Evolutionary conservation across 2,888 invertebrate genomes (phyloP).

Genomic region (Drosophila formosana): DNA sequence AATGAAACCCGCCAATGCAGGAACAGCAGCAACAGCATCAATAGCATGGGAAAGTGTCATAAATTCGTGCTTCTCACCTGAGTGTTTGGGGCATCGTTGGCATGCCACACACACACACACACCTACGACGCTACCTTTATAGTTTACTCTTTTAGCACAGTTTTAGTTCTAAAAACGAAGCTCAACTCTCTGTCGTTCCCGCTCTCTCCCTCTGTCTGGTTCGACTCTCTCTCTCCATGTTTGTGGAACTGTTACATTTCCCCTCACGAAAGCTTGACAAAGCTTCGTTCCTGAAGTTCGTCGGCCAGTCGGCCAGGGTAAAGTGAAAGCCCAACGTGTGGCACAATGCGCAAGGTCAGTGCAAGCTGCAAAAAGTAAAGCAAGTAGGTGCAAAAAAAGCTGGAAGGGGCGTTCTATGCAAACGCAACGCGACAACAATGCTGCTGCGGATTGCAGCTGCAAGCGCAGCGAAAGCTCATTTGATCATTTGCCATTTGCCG

Average conservation of each 20-base stretch:
- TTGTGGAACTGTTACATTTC: slow-evolving; percentile 38
- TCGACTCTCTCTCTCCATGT: neutral
- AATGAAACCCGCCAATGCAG: slow-evolving; percentile 39
- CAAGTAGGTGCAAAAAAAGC: slow-evolving; percentile 52
- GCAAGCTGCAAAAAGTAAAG: slow-evolving; percentile 66
- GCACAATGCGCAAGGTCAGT: slow-evolving; percentile 80
- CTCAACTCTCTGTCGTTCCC: neutral
- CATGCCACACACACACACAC: slow-evolving; percentile 2
- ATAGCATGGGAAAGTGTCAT: slow-evolving; percentile 51
- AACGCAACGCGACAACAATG: slow-evolving; percentile 10
- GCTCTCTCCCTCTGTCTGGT: neutral
- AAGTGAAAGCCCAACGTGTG: slow-evolving; percentile 51
- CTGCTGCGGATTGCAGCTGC: slow-evolving; percentile 46
- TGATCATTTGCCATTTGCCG: slow-evolving; percentile 64
- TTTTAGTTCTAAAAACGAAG: slow-evolving; percentile 12
- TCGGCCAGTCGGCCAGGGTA: slow-evolving; percentile 46
- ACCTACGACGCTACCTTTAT: slow-evolving; percentile 7
- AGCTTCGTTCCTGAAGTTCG: slow-evolving; percentile 79
- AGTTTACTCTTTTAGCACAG: slow-evolving; percentile 10
- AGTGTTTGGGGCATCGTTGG: slow-evolving; percentile 16
- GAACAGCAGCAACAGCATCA: neutral
- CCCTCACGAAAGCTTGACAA: slow-evolving; percentile 64
- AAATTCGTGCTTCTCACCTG: slow-evolving; percentile 69
- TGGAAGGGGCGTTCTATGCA: slow-evolving; percentile 44
- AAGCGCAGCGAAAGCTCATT: slow-evolving; percentile 55